Percentiles rank a stretch among this genome's conserved stretches.
Evolutionary conservation across 2,797 vertebrate genomes (phyloP).

Genomic region (Sebastes paucispinis): DNA sequence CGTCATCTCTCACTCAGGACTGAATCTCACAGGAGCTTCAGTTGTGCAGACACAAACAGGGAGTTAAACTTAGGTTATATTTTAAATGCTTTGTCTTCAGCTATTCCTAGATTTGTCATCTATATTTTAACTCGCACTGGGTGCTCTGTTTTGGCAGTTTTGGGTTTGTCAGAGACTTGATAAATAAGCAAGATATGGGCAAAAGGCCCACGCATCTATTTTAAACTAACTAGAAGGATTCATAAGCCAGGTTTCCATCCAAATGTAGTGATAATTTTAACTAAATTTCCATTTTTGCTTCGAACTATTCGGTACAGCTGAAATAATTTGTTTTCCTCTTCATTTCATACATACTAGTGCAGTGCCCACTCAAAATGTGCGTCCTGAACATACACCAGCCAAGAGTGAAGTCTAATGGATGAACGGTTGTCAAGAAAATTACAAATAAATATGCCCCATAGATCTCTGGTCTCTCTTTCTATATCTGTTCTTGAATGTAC

Average conservation of each 20-base stretch:
- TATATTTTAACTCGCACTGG: neutral
- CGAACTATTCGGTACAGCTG: too few species aligned
- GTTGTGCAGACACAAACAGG: neutral
- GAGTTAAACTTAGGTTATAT: neutral
- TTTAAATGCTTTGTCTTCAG: neutral
- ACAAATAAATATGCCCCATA: too few species aligned
- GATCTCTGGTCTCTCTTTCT: too few species aligned
- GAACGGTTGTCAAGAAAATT: too few species aligned
- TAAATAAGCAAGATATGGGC: neutral
- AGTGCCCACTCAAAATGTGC: too few species aligned
- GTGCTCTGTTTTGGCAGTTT: neutral
- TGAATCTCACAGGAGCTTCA: neutral
- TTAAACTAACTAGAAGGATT: neutral
- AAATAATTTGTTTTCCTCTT: too few species aligned
- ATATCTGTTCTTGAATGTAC: too few species aligned
- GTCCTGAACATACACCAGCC: too few species aligned
- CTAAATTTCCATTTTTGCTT: neutral
- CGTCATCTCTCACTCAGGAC: conserved; percentile 18
- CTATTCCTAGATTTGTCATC: neutral
- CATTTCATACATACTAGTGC: too few species aligned
- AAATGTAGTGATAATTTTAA: neutral
- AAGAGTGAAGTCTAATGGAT: too few species aligned
- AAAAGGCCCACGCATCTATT: neutral
- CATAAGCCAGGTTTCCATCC: neutral
- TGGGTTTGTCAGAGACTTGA: neutral